Conservation (phyloP, 2,113 vertebrate species). For the Microcebus ravelobensis region DNA sequence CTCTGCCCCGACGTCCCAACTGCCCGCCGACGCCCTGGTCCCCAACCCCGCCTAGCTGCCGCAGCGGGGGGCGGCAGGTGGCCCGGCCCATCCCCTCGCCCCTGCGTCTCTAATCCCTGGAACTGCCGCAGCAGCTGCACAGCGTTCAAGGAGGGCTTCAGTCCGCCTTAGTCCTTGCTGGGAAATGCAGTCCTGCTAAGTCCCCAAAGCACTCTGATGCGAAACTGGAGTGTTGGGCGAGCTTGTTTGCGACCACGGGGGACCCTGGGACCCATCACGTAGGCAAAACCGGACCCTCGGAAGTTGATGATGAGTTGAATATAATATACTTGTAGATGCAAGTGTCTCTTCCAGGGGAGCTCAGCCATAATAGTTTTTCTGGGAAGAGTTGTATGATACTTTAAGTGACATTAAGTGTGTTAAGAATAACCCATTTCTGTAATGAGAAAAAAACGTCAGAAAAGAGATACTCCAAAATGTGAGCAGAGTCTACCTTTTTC, state of each 20-base stretch:
- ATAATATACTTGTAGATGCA: no score
- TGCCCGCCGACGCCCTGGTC: neutral
- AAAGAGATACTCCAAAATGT: neutral
- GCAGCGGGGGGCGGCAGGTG: neutral
- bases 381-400: accelerated
- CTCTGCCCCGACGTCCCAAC: neutral
- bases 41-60: neutral
- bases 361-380: accelerated
- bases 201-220: neutral
- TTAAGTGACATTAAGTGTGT: no score
- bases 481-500: neutral
- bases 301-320: neutral
- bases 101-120: neutral
- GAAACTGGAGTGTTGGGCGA: neutral
- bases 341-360: neutral
- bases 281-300: neutral
- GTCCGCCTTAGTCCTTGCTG: neutral
- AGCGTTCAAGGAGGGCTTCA: neutral
- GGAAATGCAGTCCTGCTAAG: neutral
- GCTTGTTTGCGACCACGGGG: neutral
- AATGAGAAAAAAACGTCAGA: neutral
- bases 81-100: neutral
- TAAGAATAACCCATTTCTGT: neutral
- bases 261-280: neutral
- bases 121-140: neutral